Percentiles rank a stretch among this genome's conserved stretches.
Conservation (phyloP, 2,113 vertebrate genomes). For the Gopherus evgoodei region DNA sequence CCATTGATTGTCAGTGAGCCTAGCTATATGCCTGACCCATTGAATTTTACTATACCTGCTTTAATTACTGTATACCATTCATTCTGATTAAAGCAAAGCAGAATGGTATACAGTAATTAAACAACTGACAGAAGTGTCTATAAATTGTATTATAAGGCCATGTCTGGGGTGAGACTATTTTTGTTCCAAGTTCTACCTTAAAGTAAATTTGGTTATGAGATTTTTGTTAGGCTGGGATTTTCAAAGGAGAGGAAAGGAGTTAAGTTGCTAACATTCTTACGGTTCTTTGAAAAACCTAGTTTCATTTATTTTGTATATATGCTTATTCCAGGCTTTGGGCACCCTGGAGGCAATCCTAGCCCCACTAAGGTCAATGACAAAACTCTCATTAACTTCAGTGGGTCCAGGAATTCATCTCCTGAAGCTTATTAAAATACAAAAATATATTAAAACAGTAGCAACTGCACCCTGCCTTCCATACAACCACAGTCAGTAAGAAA, state of each 20-base stretch:
- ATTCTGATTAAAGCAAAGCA: too few species aligned
- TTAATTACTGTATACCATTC: too few species aligned
- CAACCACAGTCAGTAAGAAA: rapidly evolving
- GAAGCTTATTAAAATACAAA: background rate
- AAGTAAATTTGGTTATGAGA: background rate
- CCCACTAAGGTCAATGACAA: background rate
- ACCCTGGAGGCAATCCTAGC: background rate
- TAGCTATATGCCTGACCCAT: too few species aligned
- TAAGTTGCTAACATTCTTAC: background rate
- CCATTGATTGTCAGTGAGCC: too few species aligned
- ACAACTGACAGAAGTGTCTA: background rate
- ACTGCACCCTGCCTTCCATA: background rate
- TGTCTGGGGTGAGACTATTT: background rate
- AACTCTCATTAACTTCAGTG: rapidly evolving
- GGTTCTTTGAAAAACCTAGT: rapidly evolving
- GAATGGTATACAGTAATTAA: background rate
- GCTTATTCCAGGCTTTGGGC: background rate
- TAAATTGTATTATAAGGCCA: background rate
- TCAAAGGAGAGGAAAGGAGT: background rate
- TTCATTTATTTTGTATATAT: background rate
- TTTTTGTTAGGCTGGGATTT: background rate
- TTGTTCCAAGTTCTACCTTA: background rate
- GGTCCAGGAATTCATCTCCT: background rate
- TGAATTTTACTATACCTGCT: too few species aligned
- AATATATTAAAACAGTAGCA: background rate